A percentile compares a stretch with the other conserved stretches of the same genome.
Conservation (phyloP, 2,888 invertebrate species). For the Lithophane semibrunnea region DNA sequence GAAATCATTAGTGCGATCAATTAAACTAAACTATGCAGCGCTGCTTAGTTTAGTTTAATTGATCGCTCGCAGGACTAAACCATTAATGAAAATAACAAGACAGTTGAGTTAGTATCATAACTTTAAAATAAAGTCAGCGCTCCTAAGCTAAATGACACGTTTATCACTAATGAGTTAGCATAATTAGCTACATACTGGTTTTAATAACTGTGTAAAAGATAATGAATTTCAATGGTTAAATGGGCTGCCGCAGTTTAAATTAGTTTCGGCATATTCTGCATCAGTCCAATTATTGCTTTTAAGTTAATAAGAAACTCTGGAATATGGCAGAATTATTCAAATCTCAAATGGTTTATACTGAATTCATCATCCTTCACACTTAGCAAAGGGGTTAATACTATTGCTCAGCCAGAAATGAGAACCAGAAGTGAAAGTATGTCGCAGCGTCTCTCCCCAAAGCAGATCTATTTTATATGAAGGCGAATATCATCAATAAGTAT, state of each 20-base stretch:
- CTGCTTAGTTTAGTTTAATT: constrained; percentile 23
- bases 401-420: neutral
- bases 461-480: constrained; percentile 51
- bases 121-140: neutral
- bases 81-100: neutral
- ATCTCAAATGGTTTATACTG: neutral
- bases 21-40: too few relatives aligned
- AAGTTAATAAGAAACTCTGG: constrained; percentile 7
- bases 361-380: neutral
- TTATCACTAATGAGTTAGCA: neutral
- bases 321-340: neutral
- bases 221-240: constrained; percentile 25
- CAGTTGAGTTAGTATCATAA: neutral
- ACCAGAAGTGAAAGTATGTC: constrained; percentile 11
- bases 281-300: constrained; percentile 4
- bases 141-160: neutral
- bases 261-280: constrained; percentile 9
- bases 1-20: constrained; percentile 17
- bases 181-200: too few relatives aligned
- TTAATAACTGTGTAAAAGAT: neutral
- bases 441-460: constrained; percentile 21
- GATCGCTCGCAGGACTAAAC: constrained; percentile 8
- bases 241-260: constrained; percentile 20
- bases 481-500: constrained; percentile 63
- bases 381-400: neutral